Conservation (phyloP, 2,113 vertebrate genomes). For the Pedionomus torquatus region DNA sequence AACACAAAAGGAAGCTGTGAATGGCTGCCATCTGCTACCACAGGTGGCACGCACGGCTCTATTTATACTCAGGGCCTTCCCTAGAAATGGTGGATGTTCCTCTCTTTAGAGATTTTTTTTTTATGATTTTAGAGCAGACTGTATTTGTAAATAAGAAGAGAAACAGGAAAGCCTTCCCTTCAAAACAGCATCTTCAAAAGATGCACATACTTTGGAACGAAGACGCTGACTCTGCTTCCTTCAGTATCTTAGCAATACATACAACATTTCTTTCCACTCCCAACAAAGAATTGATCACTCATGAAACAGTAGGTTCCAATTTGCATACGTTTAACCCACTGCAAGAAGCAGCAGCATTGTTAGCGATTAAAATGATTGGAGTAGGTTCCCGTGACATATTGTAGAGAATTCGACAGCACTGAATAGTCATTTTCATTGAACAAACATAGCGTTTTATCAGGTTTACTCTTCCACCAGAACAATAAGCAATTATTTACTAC, state of each 20-base stretch:
- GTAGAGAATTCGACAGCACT: conserved; percentile 43
- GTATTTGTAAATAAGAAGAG: not conserved
- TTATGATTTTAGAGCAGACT: not conserved
- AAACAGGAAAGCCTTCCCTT: not conserved
- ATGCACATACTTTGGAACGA: accelerated
- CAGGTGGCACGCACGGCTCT: conserved; percentile 39
- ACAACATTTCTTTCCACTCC: conserved; percentile 32
- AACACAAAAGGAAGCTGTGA: conserved; percentile 30
- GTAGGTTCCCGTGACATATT: conserved; percentile 62
- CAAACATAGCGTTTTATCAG: conserved; percentile 32
- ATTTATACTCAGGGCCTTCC: not conserved
- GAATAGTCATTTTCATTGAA: conserved; percentile 51
- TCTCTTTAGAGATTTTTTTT: not conserved
- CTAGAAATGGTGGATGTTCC: not conserved
- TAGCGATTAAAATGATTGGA: conserved; percentile 69
- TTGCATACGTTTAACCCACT: conserved; percentile 75
- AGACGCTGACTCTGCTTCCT: not conserved
- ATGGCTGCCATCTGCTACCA: conserved; percentile 56
- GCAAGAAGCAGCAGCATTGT: conserved; percentile 71
- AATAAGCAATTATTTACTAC: not conserved
- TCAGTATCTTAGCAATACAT: conserved; percentile 38
- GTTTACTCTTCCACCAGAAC: not conserved
- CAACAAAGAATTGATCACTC: conserved; percentile 70
- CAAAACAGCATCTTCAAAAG: not conserved
- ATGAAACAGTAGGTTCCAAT: conserved; percentile 68